A percentile compares a stretch with the other conserved stretches of the same genome.
Evolutionary conservation across 2,113 vertebrate species (phyloP).

Genomic region (Notothenia rossii): DNA sequence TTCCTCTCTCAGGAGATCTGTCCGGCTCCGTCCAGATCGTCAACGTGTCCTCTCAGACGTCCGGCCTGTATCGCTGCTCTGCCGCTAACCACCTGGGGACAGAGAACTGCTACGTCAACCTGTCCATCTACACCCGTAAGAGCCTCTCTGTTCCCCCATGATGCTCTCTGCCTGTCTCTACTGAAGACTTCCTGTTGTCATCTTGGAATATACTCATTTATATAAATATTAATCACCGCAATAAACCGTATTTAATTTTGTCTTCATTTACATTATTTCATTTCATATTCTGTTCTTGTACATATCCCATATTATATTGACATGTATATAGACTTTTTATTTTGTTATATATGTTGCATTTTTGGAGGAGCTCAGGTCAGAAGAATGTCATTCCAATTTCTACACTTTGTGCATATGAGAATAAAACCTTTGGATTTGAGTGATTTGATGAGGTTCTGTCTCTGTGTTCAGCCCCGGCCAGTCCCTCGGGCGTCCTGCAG

Average conservation of each 20-base stretch:
- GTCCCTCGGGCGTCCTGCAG: slow-evolving; percentile 78
- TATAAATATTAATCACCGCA: no score
- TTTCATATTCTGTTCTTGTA: no score
- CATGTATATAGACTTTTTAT: no score
- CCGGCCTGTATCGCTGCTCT: slow-evolving; percentile 86
- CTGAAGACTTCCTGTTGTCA: neutral
- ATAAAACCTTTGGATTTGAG: no score
- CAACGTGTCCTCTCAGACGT: slow-evolving; percentile 81
- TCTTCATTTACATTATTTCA: no score
- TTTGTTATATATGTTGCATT: no score
- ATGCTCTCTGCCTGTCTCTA: neutral
- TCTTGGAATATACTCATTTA: no score
- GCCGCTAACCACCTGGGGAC: slow-evolving; percentile 82
- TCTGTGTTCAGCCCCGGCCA: slow-evolving; percentile 58
- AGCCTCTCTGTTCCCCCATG: neutral
- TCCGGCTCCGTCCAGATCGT: slow-evolving; percentile 75
- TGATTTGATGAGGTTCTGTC: neutral
- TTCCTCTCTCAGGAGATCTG: slow-evolving; percentile 61
- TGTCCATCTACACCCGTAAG: slow-evolving; percentile 82
- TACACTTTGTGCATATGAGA: no score
- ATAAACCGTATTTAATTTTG: no score
- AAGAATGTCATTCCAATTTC: no score
- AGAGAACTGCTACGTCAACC: slow-evolving; percentile 82
- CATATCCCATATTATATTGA: no score
- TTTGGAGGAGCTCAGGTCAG: no score